A percentile compares a stretch with the other conserved stretches of the same genome.
These are phyloP conservation scores for Nomada ferruginata DNA, from an alignment of 2,888 invertebrate genomes.

Conservation along the genomic window DNA sequence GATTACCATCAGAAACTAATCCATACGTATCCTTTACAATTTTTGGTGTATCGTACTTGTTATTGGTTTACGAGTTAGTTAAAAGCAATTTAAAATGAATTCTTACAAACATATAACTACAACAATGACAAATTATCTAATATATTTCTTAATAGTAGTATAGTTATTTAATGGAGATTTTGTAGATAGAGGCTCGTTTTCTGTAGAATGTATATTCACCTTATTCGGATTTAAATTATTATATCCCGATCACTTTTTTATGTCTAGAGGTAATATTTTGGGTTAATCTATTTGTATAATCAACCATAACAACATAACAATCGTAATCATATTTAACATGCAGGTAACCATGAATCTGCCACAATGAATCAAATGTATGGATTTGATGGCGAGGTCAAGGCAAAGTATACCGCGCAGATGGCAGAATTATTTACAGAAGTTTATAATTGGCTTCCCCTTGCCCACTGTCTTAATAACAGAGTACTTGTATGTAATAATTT, in stretches of 20 bases:
- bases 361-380: slow-evolving; percentile 99
- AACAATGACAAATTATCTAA: not conserved
- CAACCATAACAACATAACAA: not conserved
- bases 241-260: slow-evolving; percentile 97
- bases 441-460: slow-evolving; percentile 98
- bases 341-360: slow-evolving; percentile 99
- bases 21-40: slow-evolving; percentile 91
- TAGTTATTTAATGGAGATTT: slow-evolving; percentile 99
- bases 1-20: slow-evolving; percentile 96
- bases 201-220: slow-evolving; percentile 99
- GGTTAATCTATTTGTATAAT: not conserved
- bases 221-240: slow-evolving; percentile 98
- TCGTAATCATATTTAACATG: not conserved
- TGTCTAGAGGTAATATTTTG: slow-evolving; percentile 94
- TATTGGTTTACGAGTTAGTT: not conserved
- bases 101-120: not conserved
- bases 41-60: not conserved
- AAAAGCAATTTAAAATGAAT: not conserved
- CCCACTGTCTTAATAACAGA: slow-evolving; percentile 96
- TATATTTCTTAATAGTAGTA: slow-evolving; percentile 55
- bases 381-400: slow-evolving; percentile 98
- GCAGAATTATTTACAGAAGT: slow-evolving; percentile 99
- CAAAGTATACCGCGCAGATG: slow-evolving; percentile 98
- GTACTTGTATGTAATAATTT: slow-evolving; percentile 87
- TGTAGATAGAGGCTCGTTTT: slow-evolving; percentile 99